Percentiles rank a stretch among this genome's conserved stretches.
Conservation (phyloP, 2,113 vertebrate genomes). For the Thamnaconus septentrionalis region DNA sequence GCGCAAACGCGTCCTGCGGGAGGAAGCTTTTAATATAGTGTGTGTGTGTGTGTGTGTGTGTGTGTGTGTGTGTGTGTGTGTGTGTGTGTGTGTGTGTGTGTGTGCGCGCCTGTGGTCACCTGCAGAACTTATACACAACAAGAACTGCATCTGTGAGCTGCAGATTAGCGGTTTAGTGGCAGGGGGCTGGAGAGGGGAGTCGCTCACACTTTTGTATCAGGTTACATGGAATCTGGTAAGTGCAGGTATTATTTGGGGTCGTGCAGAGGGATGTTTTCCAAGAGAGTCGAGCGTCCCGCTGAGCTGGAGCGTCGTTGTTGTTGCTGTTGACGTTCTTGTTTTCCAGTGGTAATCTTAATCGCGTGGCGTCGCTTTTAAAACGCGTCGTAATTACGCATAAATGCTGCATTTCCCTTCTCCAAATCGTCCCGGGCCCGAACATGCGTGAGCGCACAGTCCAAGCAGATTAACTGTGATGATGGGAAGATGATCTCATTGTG, state of each 20-base stretch:
- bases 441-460: not conserved
- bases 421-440: not conserved
- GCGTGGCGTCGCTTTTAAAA: no score
- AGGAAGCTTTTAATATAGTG: not conserved
- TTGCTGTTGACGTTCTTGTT: no score
- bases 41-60: not conserved
- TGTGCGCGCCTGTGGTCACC: conserved; percentile 12
- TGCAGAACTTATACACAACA: conserved; percentile 11
- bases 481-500: not conserved
- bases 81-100: not conserved
- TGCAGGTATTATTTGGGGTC: conserved; percentile 4
- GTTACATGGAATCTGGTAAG: conserved; percentile 35
- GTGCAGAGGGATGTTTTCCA: no score
- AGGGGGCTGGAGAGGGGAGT: not conserved
- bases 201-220: conserved; percentile 20
- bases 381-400: no score
- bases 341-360: no score
- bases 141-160: conserved; percentile 21
- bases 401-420: not conserved
- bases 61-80: not conserved
- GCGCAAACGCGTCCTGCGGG: conserved; percentile 15
- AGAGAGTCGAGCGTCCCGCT: no score
- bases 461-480: not conserved
- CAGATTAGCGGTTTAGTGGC: conserved; percentile 41
- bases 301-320: no score